Evolutionary conservation across 2,797 vertebrate species (phyloP).

Genomic region (Sebastes taczanowskii): DNA sequence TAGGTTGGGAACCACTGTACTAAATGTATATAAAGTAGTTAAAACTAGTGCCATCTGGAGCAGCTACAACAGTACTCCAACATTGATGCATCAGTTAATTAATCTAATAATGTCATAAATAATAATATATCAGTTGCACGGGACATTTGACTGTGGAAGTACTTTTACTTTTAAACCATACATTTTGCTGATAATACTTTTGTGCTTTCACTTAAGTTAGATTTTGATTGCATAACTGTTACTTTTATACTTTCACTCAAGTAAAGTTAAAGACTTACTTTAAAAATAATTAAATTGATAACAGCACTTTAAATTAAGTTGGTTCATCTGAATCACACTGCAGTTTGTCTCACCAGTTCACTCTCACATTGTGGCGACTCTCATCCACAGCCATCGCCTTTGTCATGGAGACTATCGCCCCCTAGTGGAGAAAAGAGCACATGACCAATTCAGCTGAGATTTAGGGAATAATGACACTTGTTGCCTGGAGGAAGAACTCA

Average conservation of each 20-base stretch:
- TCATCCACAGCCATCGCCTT: slow-evolving; percentile 91
- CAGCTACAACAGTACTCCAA: neutral
- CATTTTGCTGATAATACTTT: too few relatives aligned
- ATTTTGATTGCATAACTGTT: neutral
- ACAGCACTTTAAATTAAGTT: neutral
- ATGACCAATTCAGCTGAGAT: neutral
- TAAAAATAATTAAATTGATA: neutral
- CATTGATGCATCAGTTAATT: neutral
- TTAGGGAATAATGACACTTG: neutral
- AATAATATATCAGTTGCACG: neutral
- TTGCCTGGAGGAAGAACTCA: slow-evolving; percentile 41
- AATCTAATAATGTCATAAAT: neutral
- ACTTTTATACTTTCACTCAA: neutral
- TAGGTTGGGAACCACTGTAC: neutral
- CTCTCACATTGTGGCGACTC: slow-evolving; percentile 82
- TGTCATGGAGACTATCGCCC: slow-evolving; percentile 87
- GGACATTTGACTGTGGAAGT: neutral
- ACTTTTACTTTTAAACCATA: neutral
- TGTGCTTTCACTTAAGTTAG: neutral
- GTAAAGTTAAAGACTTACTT: neutral
- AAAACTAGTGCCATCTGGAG: neutral
- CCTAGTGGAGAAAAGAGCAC: slow-evolving; percentile 73
- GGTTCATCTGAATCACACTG: neutral
- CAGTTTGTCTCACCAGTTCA: slow-evolving; percentile 84
- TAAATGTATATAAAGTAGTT: neutral